These are phyloP conservation scores for Parus major DNA, from an alignment of 2,113 vertebrate species.

Conservation along the genomic window DNA sequence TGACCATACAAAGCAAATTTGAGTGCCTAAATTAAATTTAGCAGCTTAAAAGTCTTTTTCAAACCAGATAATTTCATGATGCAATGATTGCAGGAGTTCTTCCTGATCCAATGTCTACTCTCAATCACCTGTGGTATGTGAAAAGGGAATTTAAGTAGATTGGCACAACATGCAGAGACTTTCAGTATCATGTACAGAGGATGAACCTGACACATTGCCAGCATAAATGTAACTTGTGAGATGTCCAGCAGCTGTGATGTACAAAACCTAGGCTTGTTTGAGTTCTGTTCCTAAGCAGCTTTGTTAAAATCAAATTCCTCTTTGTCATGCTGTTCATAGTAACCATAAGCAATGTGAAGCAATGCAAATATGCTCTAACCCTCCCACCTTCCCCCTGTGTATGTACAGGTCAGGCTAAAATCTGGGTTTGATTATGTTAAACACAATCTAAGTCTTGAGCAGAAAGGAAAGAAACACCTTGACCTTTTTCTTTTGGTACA, in stretches of 20 bases:
- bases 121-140: not conserved
- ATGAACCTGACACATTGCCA: not conserved
- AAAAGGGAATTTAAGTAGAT: not conserved
- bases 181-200: not conserved
- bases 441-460: not conserved
- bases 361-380: not conserved
- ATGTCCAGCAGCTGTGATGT: not conserved
- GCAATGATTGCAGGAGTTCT: not conserved
- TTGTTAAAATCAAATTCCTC: not conserved
- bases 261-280: not conserved
- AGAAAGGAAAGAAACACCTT: not conserved
- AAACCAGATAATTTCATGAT: not conserved
- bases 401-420: not conserved
- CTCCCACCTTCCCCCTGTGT: not conserved
- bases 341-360: not conserved
- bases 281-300: not conserved
- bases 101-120: not conserved
- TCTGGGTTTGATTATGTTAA: not conserved
- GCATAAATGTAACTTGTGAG: not conserved
- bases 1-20: accelerated
- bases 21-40: not conserved
- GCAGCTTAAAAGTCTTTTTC: not conserved
- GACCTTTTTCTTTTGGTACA: not conserved
- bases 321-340: not conserved
- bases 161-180: not conserved